Evolutionary conservation across 2,113 vertebrate species (phyloP).

Genomic region (Elanoides forficatus): DNA sequence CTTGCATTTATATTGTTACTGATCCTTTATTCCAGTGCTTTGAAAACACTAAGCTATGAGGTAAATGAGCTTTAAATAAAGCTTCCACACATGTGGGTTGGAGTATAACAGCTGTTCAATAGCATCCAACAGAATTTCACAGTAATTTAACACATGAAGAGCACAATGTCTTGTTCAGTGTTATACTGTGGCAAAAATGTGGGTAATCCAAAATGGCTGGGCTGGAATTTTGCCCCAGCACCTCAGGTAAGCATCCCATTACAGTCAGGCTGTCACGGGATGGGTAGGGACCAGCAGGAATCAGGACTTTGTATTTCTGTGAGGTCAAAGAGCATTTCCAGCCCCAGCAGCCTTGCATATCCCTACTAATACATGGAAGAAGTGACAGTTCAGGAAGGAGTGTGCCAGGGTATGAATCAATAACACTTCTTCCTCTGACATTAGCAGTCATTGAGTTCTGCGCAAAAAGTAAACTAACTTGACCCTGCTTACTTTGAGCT

Average conservation of each 20-base stretch:
- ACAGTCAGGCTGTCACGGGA: neutral
- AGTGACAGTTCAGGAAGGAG: neutral
- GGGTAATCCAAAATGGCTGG: neutral
- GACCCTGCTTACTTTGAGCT: neutral
- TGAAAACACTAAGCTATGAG: neutral
- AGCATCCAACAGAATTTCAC: neutral
- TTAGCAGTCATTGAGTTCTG: neutral
- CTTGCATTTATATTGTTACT: neutral
- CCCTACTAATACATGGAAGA: neutral
- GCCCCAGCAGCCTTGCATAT: neutral
- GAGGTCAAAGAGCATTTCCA: neutral
- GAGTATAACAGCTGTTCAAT: neutral
- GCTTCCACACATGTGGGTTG: neutral
- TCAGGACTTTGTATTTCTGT: neutral
- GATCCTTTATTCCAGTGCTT: neutral
- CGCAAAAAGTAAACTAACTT: neutral
- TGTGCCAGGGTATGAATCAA: neutral
- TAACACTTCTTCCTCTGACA: neutral
- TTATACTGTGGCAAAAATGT: neutral
- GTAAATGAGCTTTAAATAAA: neutral
- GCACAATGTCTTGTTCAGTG: neutral
- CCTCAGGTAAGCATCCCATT: neutral
- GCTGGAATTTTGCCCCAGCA: neutral
- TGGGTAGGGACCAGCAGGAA: neutral
- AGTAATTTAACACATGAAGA: neutral